Conservation (phyloP, 2,113 vertebrate species). For the Tautogolabrus adspersus region DNA sequence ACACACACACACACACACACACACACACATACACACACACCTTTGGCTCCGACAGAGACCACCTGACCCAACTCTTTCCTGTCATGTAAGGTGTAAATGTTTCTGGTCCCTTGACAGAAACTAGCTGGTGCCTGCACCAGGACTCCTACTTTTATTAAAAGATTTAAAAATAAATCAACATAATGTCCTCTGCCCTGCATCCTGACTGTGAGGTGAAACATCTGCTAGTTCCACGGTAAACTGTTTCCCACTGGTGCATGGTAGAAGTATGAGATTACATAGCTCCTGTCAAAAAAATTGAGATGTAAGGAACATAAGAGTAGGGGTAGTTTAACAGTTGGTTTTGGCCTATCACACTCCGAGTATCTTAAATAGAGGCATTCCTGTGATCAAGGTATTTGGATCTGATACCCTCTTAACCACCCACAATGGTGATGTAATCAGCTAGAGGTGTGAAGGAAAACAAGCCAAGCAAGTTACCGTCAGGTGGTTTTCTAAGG, state of each 20-base stretch:
- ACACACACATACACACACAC: constrained; percentile 12
- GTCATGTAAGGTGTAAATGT: constrained; percentile 25
- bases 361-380: constrained; percentile 20
- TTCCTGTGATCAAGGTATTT: constrained; percentile 43
- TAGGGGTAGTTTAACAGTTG: constrained; percentile 43
- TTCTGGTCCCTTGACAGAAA: constrained; percentile 41
- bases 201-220: background rate
- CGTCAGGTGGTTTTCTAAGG: constrained; percentile 3
- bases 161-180: constrained; percentile 3
- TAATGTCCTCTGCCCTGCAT: background rate
- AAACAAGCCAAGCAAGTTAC: constrained; percentile 4
- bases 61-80: constrained; percentile 19
- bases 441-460: constrained; percentile 43
- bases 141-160: background rate
- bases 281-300: constrained; percentile 41
- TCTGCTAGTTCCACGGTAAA: constrained; percentile 25
- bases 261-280: constrained; percentile 43
- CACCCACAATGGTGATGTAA: constrained; percentile 45
- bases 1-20: constrained; percentile 9
- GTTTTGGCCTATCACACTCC: constrained; percentile 11
- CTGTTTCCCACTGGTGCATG: constrained; percentile 32
- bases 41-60: background rate
- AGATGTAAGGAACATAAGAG: constrained; percentile 24
- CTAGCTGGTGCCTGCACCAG: background rate
- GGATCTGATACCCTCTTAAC: constrained; percentile 10